phyloP scores from a whole-genome alignment of 2,113 vertebrate species.

The Pygoscelis antarcticus region DNA sequence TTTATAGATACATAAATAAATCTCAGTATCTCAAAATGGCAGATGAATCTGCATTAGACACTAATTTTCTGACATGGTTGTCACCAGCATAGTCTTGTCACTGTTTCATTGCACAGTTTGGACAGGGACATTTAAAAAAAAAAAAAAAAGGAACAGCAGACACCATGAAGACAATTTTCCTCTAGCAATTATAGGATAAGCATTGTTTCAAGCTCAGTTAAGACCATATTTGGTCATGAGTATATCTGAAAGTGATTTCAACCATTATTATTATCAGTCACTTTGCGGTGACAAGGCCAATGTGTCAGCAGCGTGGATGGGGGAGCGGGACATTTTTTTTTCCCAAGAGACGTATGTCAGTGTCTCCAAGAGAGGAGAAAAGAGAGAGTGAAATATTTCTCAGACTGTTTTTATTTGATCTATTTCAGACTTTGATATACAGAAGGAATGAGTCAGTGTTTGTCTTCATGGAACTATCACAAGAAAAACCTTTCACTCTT shows the following conservation, averaged over 20 bases:
- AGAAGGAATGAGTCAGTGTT: constrained; percentile 58
- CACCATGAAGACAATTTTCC: background rate
- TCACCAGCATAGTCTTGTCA: background rate
- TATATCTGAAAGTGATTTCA: constrained; percentile 28
- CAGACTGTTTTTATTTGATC: constrained; percentile 68
- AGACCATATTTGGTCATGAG: background rate
- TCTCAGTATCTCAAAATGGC: background rate
- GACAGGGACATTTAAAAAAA: background rate
- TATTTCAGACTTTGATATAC: constrained; percentile 54
- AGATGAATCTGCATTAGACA: background rate
- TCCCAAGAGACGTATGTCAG: constrained; percentile 43
- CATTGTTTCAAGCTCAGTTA: background rate
- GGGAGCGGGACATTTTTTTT: constrained; percentile 49
- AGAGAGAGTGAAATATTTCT: constrained; percentile 66
- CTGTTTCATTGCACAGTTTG: background rate
- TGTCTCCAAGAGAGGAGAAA: constrained; percentile 52
- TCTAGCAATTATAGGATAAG: background rate
- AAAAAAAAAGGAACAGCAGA: background rate
- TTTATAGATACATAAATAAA: background rate
- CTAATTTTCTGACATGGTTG: background rate
- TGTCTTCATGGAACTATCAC: constrained; percentile 41
- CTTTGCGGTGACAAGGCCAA: constrained; percentile 31
- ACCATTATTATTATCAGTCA: constrained; percentile 15
- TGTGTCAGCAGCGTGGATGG: background rate
- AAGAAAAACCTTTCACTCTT: constrained; percentile 62